phyloP scores from a whole-genome alignment of 2,888 invertebrate genomes.

The Phyllotreta cruciferae region DNA sequence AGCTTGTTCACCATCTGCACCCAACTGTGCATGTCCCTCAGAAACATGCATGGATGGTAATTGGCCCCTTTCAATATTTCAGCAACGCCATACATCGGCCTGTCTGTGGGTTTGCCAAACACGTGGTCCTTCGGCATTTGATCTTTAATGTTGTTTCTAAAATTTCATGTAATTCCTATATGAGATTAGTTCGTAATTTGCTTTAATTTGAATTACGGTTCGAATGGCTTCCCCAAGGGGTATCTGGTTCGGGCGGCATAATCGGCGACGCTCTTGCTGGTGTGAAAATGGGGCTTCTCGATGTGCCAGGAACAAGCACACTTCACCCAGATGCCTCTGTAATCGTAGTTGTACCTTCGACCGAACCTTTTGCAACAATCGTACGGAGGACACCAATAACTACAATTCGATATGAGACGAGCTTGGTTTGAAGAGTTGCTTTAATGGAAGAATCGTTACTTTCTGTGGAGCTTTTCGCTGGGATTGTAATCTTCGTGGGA shows the following conservation, averaged over 20 bases:
- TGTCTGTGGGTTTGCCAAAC: conserved; percentile 60
- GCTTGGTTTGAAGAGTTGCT: too few relatives aligned
- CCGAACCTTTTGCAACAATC: conserved; percentile 62
- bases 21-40: conserved; percentile 60
- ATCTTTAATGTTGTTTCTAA: conserved; percentile 60
- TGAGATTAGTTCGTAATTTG: not conserved
- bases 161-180: conserved; percentile 26
- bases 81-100: conserved; percentile 60
- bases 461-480: conserved; percentile 57
- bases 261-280: conserved; percentile 60
- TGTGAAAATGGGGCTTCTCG: conserved; percentile 54
- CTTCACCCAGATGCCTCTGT: conserved; percentile 61
- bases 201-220: conserved; percentile 54
- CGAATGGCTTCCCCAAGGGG: conserved; percentile 58
- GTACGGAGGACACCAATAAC: conserved; percentile 58
- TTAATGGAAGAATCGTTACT: conserved; percentile 45
- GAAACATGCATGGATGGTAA: conserved; percentile 50
- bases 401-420: conserved; percentile 35
- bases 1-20: conserved; percentile 46
- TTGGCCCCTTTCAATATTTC: conserved; percentile 57
- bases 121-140: conserved; percentile 61
- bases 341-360: conserved; percentile 59
- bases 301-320: conserved; percentile 59
- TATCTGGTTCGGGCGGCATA: conserved; percentile 56
- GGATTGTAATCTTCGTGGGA: conserved; percentile 62